Percentiles rank a stretch among this genome's conserved stretches.
phyloP scores from a whole-genome alignment of 2,113 vertebrate species.

The Gnathonemus echidnorhynchus region DNA sequence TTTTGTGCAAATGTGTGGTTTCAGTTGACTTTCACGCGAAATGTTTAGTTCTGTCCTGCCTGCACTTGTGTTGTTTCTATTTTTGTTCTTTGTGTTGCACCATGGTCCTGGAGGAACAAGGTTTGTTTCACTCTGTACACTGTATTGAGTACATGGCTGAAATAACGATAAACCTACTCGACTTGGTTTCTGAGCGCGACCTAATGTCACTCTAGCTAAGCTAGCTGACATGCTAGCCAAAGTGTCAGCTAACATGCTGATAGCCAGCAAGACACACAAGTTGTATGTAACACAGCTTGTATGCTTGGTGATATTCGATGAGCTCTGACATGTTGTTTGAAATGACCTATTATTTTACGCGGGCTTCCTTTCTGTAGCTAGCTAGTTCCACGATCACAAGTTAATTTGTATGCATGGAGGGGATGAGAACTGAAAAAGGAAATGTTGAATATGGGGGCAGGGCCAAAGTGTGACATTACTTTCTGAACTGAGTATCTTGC shows the following conservation, averaged over 20 bases:
- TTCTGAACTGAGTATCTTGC: no score
- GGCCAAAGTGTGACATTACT: not conserved
- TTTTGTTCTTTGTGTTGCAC: no score
- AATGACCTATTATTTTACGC: not conserved
- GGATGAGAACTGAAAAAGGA: not conserved
- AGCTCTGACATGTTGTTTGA: not conserved
- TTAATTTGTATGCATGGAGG: not conserved
- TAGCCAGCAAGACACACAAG: not conserved
- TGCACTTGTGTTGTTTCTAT: no score
- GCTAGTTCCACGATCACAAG: not conserved
- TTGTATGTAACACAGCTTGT: not conserved
- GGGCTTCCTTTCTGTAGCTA: not conserved
- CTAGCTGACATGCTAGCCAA: no score
- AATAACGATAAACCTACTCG: no score
- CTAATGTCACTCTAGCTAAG: not conserved
- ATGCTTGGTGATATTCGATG: not conserved
- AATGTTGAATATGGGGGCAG: no score
- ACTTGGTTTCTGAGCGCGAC: not conserved
- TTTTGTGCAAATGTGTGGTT: not conserved
- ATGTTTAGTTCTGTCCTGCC: no score
- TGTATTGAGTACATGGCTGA: no score
- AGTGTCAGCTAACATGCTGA: not conserved
- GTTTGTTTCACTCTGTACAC: no score
- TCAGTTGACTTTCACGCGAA: no score
- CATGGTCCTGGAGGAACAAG: no score